Base-by-base conservation (phyloP, 2,888 invertebrate genomes). In the Aphodius granarius region DNA sequence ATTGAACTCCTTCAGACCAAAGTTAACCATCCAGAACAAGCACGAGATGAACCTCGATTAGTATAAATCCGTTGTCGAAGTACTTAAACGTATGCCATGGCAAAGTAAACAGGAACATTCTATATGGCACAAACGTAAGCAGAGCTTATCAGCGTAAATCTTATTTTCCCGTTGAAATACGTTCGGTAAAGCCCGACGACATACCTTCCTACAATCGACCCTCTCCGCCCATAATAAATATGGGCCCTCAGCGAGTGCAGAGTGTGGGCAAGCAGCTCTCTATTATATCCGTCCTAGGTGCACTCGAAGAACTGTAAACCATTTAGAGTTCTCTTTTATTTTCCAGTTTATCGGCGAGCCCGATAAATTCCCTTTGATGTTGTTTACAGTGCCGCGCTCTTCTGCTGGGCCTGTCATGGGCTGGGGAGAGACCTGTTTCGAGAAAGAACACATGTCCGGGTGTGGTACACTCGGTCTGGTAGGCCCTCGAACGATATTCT, bases 301-400 rank as follows among this genome's bases (percentile, higher is more conserved):
- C 71, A 70, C 70, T 66, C 71, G 75, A 70, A 22, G 63, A 70
- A 19, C 74, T 70, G 71, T 74, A 74, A 70, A 74, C 65, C 71
- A 65, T 75, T 75, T 75, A 71, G 75, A 64, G 71, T 63, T 68
- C 71, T 75, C 71, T 71, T 74, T 72, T 76, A 74, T 66, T 64
- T 63, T 74, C 20, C 72, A 71, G 76, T 76, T 74, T 74, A 76
- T 76, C 76, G 74, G 16, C 74, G 66, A 74, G 63, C 74, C 23
- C 74, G 76, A 76, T 76, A 76, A 76, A 71, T 71, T 74, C 66
- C 17, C 76, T 76, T 76, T 76, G 76, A 76, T 76, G 74, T 76
- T 72, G 72, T 17, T 66, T 43, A 43, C 9, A 43, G 43, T 43
- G 43, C 43, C 43, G 43, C 43, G 43, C 43, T 43, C 43, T 43